Evolutionary conservation across 2,797 vertebrate genomes (phyloP), one percentile per base, ranked within the genome.

Genomic region (Morus bassanus): DNA sequence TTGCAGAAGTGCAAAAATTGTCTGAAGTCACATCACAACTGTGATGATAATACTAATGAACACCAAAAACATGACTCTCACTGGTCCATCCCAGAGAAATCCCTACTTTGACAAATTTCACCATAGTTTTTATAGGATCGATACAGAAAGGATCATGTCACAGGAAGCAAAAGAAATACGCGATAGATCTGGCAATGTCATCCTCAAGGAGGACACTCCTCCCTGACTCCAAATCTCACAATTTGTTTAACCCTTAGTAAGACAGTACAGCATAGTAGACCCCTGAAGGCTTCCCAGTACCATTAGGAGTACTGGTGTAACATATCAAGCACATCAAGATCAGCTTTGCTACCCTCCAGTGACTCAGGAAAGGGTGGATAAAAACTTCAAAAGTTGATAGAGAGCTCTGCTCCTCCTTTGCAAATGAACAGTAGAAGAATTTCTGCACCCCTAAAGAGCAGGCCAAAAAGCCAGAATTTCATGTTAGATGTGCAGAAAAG

Each of bases 251-350:
- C 56, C 14, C 18, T 75, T 74, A 21, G 3, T 14, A 37, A 27
- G 22, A 30, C 8, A 56, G 6, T 19, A 11, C 10, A 74, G 30
- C 2, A 0, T 6, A 78, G 50, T 21, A 0, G 0, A 60, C 9
- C 15, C 6, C 17, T 16, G 3, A 60, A 68, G 28, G 0, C 4
- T 61, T 82, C 53, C 33, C 37, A 56, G 19, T 54, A 48, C 45
- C 8, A 6, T 30, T 7, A 61, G 35, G 8, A 76, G 25, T 18
- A 45, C 18, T 39, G 39, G 9, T 28, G 25, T 13, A 24, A 72
- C 9, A 31, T 24, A 76, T 5, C 3, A 1, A 70, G n/a, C 21
- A 43, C 0, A 0, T 22, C 24, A 51, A 4, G 18, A 30, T 27
- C 59, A 63, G 41, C 56, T 84, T 67, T 84, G n/a, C 24, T 31